Evolutionary conservation across 1,140 invertebrate genomes (phyloP), one percentile per base, ranked within the genome.

Genomic region (Aethina tumida): DNA sequence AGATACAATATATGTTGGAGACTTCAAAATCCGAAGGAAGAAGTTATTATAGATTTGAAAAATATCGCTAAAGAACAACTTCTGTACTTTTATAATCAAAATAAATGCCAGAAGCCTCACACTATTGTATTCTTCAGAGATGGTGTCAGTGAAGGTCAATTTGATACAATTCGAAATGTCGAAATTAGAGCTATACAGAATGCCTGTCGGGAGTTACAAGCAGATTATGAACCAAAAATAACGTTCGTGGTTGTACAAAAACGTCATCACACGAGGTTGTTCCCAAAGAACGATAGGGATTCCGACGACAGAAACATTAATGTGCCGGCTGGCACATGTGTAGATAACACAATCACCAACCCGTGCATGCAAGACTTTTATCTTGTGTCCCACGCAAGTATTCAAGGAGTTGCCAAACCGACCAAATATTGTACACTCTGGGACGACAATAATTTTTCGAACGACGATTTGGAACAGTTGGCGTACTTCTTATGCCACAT

Each of bases 211-310:
- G 47, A 34, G 28, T 37, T 79, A 3, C 33, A 66, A 29, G 53
- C 62, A 13, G 28, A 34, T 0, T 74, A 72, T 35, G 66, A 74
- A 45, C 84, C 88, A 0, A 56, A 60, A 14, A 74, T 94, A 14
- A 81, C 85, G 14, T 90, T 90, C 52, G 53, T 94, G 1, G 79
- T 94, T 4, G 90, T 95, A 1, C 88, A 94, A 50, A 95, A 94
- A 62, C 70, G 89, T 4, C 91, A 96, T 67, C 88, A 92, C 47
- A 86, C 86, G 1, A 69, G 81, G 50, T 81, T 86, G 24, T 84
- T 84, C 48, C 75, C 79, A 5, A 57, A 49, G 1, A 35, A 59
- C 27, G 25, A 35, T 0, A 43, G 22, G 9, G 65, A 67, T 45
- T 60, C 55, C 0, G 66, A 72, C 33, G 71, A 71, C n/a, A n/a